phyloP scores from a whole-genome alignment of 2,797 vertebrate genomes.

The Cephalopachus bancanus region DNA sequence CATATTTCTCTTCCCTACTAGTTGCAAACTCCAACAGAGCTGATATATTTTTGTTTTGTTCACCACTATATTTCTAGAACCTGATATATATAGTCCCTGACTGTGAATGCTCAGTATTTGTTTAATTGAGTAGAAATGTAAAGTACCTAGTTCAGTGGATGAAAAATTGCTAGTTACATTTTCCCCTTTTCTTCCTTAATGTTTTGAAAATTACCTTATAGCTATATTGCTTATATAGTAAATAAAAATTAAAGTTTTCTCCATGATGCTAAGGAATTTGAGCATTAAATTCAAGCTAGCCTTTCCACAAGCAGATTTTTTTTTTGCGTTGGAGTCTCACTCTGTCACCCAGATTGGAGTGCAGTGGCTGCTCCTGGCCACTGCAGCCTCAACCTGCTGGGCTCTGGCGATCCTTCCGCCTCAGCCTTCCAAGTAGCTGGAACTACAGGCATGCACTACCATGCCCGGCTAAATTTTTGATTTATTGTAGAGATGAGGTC shows the following conservation, averaged over 20 bases:
- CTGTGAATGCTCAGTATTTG: not conserved
- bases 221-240: not conserved
- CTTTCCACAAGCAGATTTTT: not conserved
- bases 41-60: conserved; percentile 8
- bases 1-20: not conserved
- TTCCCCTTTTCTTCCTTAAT: not conserved
- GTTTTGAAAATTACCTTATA: not conserved
- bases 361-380: too few relatives aligned
- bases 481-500: too few relatives aligned
- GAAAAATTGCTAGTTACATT: not conserved
- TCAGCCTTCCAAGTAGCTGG: too few relatives aligned
- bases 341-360: too few relatives aligned
- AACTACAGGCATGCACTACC: too few relatives aligned
- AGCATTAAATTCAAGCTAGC: not conserved
- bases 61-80: not conserved
- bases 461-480: too few relatives aligned
- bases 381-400: too few relatives aligned
- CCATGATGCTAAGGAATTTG: not conserved
- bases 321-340: too few relatives aligned
- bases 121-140: not conserved
- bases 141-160: not conserved
- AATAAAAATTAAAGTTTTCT: not conserved
- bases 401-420: too few relatives aligned
- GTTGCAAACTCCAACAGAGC: not conserved
- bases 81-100: not conserved